Evolutionary conservation across 2,113 vertebrate genomes (phyloP), one percentile per base, ranked within the genome.

Genomic region (Pao palembangensis): DNA sequence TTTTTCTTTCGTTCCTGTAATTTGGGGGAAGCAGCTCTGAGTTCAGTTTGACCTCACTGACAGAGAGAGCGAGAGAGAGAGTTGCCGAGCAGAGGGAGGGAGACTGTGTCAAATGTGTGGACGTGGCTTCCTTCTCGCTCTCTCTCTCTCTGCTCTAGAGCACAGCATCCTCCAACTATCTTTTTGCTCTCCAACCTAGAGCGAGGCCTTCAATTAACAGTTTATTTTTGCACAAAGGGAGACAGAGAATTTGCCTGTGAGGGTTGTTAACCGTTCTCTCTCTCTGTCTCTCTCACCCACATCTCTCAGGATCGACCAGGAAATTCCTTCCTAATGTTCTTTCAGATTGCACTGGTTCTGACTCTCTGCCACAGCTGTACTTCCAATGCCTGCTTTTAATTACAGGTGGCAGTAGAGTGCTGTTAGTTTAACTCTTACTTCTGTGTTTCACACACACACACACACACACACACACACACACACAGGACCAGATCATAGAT

Each of bases 91-190:
- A 50, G 49, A 50, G 66, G 51, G 66, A 72, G 76, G 62, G 67
- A 70, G 70, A 51, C 65, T 88, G 86, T 86, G 75, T 88, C 86
- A 88, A 67, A 69, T 69, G 65, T 88, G 86, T 83, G 79, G 80
- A 85, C 87, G 85, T 85, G 86, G 84, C 81, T 75, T 84, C 72
- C 55, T 66, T 64, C n/a, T n/a, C n/a, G n/a, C 58, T 66, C 53
- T 54, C 55, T 76, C 68, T 65, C 54, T 46, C 58, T 67, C 53
- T 64, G 28, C 64, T 62, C 43, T 55, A 4, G 0, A 54, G 67
- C 44, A 0, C 44, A 2, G 2, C 49, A 58, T 77, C 41, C 13
- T 64, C 53, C n/a, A 12, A 2, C 42, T 49, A n/a, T 7, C 62
- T 58, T 58, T 69, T 73, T 55, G 23, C 46, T 61, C 49, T 63